These are phyloP conservation scores for Sphaerodactylus townsendi DNA, from an alignment of 2,113 vertebrate species.

Conservation along the genomic window DNA sequence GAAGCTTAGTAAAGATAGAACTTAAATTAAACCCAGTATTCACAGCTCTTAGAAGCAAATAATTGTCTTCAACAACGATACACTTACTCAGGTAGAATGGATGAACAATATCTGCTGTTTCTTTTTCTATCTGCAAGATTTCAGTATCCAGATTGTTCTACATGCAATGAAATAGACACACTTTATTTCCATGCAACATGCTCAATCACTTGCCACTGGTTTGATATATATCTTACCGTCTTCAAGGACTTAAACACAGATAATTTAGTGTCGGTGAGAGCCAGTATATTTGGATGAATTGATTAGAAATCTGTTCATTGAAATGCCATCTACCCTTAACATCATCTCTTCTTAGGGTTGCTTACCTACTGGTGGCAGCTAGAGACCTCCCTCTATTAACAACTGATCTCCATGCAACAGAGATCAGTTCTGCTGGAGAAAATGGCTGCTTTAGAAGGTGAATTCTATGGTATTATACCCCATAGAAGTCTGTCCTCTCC, in stretches of 20 bases:
- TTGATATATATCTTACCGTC: background rate
- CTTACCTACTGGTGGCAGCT: too few species aligned
- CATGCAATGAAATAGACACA: conserved; percentile 40
- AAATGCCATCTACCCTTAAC: conserved; percentile 22
- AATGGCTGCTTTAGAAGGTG: too few species aligned
- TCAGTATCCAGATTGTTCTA: conserved; percentile 85
- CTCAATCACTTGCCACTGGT: background rate
- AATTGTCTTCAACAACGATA: background rate
- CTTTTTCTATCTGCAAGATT: conserved; percentile 80
- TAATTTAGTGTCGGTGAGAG: background rate
- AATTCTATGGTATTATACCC: too few species aligned
- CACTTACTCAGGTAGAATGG: conserved; percentile 83
- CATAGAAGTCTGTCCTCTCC: too few species aligned
- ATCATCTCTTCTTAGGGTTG: background rate
- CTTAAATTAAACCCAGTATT: background rate
- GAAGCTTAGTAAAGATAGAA: background rate
- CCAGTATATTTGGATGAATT: background rate
- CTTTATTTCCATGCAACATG: background rate
- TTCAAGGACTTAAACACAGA: background rate
- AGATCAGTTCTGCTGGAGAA: too few species aligned
- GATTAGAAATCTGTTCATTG: background rate
- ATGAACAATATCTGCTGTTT: conserved; percentile 82
- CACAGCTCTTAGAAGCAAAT: background rate
- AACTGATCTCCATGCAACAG: too few species aligned
- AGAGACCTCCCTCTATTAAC: too few species aligned